Conservation (phyloP, 1,140 invertebrate genomes). For the Drosophila santomea region DNA sequence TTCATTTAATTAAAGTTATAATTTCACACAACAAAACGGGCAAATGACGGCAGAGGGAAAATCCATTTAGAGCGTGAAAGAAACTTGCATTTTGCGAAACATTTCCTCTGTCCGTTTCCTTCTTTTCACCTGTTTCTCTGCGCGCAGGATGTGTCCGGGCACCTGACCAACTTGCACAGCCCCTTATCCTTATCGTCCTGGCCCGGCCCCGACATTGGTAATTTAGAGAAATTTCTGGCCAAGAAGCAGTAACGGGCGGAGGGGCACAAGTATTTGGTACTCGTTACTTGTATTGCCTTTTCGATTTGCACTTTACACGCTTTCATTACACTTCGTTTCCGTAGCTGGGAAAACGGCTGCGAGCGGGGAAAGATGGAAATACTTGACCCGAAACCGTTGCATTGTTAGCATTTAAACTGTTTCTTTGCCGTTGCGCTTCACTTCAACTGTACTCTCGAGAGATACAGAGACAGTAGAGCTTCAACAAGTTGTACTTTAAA, state of each 20-base stretch:
- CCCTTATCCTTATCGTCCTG: slow-evolving; percentile 56
- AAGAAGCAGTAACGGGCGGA: background rate
- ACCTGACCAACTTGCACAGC: slow-evolving; percentile 20
- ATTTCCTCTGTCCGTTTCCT: slow-evolving; percentile 51
- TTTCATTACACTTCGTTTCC: slow-evolving; percentile 83
- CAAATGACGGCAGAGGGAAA: slow-evolving; percentile 3
- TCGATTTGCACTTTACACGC: slow-evolving; percentile 82
- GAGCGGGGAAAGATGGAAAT: slow-evolving; percentile 42
- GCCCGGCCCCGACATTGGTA: slow-evolving; percentile 67
- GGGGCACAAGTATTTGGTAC: slow-evolving; percentile 45
- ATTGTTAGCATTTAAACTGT: slow-evolving; percentile 72
- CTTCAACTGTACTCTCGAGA: slow-evolving; percentile 73
- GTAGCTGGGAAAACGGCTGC: slow-evolving; percentile 33
- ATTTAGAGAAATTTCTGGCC: slow-evolving; percentile 61
- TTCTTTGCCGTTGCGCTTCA: slow-evolving; percentile 54
- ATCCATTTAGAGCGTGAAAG: slow-evolving; percentile 41
- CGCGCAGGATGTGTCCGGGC: slow-evolving; percentile 59
- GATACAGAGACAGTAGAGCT: slow-evolving; percentile 22
- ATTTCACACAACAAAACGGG: slow-evolving; percentile 40
- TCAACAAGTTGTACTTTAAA: background rate
- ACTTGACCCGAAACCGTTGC: slow-evolving; percentile 63
- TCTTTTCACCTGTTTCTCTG: slow-evolving; percentile 21
- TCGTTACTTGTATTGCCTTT: slow-evolving; percentile 78
- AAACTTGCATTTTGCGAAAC: slow-evolving; percentile 51
- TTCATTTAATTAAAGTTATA: slow-evolving; percentile 77